phyloP scores from a whole-genome alignment of 2,888 invertebrate genomes.

The Mesodorylaimus sp. region DNA sequence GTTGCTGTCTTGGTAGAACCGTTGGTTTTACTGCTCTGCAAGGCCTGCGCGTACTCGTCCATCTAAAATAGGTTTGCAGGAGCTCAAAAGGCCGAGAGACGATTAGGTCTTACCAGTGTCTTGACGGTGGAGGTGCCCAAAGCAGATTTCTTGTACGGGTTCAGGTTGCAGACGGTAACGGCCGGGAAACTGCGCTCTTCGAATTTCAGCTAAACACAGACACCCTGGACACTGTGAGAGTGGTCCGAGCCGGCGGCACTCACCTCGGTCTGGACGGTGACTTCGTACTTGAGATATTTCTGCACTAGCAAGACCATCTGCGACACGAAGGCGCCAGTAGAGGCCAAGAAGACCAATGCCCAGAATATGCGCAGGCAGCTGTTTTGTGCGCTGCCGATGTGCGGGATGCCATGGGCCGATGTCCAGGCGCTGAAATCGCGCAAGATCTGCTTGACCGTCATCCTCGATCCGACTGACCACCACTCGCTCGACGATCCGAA shows the following conservation, averaged over 20 bases:
- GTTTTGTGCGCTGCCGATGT: conserved; percentile 20
- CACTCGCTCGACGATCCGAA: too few species aligned
- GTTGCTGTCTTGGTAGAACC: too few species aligned
- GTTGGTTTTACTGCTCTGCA: too few species aligned
- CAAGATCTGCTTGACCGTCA: conserved; percentile 7
- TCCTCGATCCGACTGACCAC: too few species aligned
- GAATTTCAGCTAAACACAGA: conserved; percentile 18
- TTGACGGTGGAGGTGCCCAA: neutral
- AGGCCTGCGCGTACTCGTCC: conserved; percentile 4
- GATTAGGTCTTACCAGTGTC: neutral
- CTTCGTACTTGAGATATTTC: conserved; percentile 18
- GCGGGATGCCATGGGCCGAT: conserved; percentile 24
- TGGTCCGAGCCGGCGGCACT: neutral
- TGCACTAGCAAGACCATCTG: conserved; percentile 18
- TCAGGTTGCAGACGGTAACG: conserved; percentile 25
- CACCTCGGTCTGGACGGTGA: conserved; percentile 21
- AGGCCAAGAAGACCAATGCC: conserved; percentile 17
- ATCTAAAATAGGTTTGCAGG: neutral
- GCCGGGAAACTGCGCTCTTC: conserved; percentile 22
- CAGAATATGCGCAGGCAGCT: conserved; percentile 16
- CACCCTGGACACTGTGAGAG: neutral
- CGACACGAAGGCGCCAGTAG: conserved; percentile 17
- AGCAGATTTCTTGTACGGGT: conserved; percentile 18
- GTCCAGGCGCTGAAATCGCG: conserved; percentile 23
- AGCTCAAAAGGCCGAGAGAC: neutral